Evolutionary conservation across 2,113 vertebrate species (phyloP).

Genomic region (Anolis carolinensis): DNA sequence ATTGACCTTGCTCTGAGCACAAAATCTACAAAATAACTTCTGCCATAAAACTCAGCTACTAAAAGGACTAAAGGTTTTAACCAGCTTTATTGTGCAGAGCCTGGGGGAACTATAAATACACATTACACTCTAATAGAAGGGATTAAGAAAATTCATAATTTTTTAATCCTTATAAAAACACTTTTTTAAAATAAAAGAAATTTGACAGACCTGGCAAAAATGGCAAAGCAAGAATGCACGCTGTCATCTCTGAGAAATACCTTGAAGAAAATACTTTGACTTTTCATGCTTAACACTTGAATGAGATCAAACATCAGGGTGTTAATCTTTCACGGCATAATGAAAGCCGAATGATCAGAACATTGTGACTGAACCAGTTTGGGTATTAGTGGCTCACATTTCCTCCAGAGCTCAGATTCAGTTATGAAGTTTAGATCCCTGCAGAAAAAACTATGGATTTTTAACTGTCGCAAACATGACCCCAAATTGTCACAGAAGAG

Average conservation of each 20-base stretch:
- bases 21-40: slow-evolving; percentile 85
- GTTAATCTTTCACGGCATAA: slow-evolving; percentile 44
- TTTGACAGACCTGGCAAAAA: slow-evolving; percentile 40
- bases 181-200: slow-evolving; percentile 39
- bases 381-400: neutral
- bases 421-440: neutral
- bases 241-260: slow-evolving; percentile 43
- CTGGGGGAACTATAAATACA: slow-evolving; percentile 75
- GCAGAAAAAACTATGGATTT: neutral
- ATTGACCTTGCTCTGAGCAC: slow-evolving; percentile 82
- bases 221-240: slow-evolving; percentile 34
- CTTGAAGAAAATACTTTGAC: slow-evolving; percentile 18
- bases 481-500: neutral
- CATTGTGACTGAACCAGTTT: neutral
- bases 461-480: neutral
- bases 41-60: slow-evolving; percentile 81
- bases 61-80: slow-evolving; percentile 82
- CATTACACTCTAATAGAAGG: slow-evolving; percentile 68
- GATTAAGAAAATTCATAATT: slow-evolving; percentile 71
- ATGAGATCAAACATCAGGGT: neutral
- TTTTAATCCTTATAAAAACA: slow-evolving; percentile 67
- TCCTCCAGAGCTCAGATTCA: neutral
- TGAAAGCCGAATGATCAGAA: slow-evolving; percentile 28
- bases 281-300: slow-evolving; percentile 13
- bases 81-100: slow-evolving; percentile 74